Percentiles rank a stretch among this genome's conserved stretches.
Conservation (phyloP, 92 coral and sea anemone genomes). For the Isaurus tuberculatus region DNA sequence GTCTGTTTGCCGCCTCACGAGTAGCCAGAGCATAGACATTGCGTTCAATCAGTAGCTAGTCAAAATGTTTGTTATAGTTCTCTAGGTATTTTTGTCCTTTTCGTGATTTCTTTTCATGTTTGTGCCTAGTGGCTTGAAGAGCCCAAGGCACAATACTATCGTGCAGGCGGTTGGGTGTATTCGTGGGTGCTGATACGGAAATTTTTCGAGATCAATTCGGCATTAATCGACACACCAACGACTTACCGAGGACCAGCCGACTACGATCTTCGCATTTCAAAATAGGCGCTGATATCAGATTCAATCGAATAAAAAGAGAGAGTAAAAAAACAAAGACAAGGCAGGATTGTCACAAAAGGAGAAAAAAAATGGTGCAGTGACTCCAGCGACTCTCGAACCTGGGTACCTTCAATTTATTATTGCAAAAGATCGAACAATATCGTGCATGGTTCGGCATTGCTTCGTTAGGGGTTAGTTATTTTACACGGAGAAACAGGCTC, state of each 20-base stretch:
- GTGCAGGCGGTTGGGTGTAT: no score
- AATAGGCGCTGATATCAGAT: no score
- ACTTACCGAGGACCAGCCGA: no score
- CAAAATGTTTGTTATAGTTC: slow-evolving; percentile 3
- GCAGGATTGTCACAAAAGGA: background rate
- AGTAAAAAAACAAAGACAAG: background rate
- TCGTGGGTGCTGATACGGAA: no score
- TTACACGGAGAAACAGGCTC: no score
- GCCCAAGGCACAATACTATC: no score
- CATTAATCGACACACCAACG: no score
- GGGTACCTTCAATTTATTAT: background rate
- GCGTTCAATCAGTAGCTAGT: slow-evolving; percentile 4
- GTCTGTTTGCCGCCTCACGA: slow-evolving; percentile 3
- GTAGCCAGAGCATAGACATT: slow-evolving; percentile 15
- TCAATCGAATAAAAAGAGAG: background rate
- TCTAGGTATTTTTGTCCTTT: slow-evolving; percentile 5
- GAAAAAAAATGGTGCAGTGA: background rate
- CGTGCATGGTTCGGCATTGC: no score
- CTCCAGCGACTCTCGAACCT: background rate
- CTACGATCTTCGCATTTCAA: no score
- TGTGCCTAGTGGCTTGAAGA: no score
- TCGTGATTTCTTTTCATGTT: slow-evolving; percentile 1
- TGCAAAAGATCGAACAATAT: background rate
- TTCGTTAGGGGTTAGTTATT: no score
- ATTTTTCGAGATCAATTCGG: no score